These are phyloP conservation scores for Blomia tropicalis DNA, from an alignment of 2,888 invertebrate species.

Conservation along the genomic window DNA sequence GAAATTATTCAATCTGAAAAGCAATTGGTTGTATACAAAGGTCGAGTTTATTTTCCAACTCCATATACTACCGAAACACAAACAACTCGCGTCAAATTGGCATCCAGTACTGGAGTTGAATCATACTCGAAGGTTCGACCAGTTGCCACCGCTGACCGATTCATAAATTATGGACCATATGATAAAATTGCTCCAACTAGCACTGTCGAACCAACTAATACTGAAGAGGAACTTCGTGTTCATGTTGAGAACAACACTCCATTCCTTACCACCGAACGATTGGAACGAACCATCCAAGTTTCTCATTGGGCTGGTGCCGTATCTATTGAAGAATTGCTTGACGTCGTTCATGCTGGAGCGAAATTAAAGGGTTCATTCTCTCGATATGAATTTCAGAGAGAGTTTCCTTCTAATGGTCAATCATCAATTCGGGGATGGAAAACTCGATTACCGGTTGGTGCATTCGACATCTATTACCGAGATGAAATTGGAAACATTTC, in stretches of 20 bases:
- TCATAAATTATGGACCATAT: conserved; percentile 77
- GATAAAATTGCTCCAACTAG: conserved; percentile 46
- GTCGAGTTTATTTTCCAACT: conserved; percentile 63
- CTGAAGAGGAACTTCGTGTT: conserved; percentile 42
- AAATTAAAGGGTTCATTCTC: conserved; percentile 76
- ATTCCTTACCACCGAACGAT: conserved; percentile 73
- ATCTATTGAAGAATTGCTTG: conserved; percentile 84
- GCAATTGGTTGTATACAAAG: conserved; percentile 72
- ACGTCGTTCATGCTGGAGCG: conserved; percentile 81
- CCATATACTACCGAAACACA: conserved; percentile 66
- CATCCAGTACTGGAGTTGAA: conserved; percentile 57
- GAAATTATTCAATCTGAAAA: conserved; percentile 81
- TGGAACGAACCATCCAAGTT: conserved; percentile 77
- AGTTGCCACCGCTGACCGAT: conserved; percentile 55
- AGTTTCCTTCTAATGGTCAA: conserved; percentile 59
- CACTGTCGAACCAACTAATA: conserved; percentile 35
- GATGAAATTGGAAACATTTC: conserved; percentile 99
- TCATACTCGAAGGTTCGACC: conserved; percentile 66
- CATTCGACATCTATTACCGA: conserved; percentile 86
- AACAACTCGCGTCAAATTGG: conserved; percentile 58
- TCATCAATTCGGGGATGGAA: conserved; percentile 82
- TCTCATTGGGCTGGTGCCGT: conserved; percentile 96
- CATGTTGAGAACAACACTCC: conserved; percentile 94
- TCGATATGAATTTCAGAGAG: conserved; percentile 89
- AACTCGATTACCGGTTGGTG: conserved; percentile 56